Evolutionary conservation across 1,140 invertebrate genomes (phyloP), one percentile per base, ranked within the genome.

Genomic region (Aricia agestis): DNA sequence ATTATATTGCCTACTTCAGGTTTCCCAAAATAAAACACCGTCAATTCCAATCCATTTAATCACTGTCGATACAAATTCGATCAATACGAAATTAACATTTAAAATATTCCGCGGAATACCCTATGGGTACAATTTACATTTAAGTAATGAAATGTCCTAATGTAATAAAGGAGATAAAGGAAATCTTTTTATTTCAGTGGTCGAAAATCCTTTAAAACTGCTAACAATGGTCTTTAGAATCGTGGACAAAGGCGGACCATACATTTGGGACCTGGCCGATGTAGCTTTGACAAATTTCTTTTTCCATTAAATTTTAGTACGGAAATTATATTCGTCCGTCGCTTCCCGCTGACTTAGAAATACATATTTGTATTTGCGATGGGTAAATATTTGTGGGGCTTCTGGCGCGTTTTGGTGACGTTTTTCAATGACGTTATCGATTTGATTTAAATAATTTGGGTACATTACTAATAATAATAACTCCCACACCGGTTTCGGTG

Each of bases 281-380:
- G 59, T 63, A 63, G 59, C 59, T 63, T 63, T 63, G 59, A 63
- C 19, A 63, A 63, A 19, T 63, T 63, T 63, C 59, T 59, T 63
- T 52, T 19, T 63, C 59, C 59, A 63, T 63, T 19, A 63, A 63
- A 63, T 63, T 63, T 63, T 63, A 63, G 18, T 63, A 11, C 18
- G 59, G 59, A 63, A 63, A 63, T 63, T 63, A 63, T 6, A 25
- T 63, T 63, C 59, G 59, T 25, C 59, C 59, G 19, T 61, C 59
- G 19, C 18, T 63, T 63, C 18, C 59, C 59, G 58, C 18, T 59
- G n/a, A 17, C n/a, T 59, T 18, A 11, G 59, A 63, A 63, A 63
- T 19, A 63, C 59, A 63, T n/a, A n/a, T 59, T 63, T 63, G 31
- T 63, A 63, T 63, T 63, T 63, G 59, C 59, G 59, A 63, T 13